Conservation (phyloP, 2,113 vertebrate genomes). For the Regulus satrapa region DNA sequence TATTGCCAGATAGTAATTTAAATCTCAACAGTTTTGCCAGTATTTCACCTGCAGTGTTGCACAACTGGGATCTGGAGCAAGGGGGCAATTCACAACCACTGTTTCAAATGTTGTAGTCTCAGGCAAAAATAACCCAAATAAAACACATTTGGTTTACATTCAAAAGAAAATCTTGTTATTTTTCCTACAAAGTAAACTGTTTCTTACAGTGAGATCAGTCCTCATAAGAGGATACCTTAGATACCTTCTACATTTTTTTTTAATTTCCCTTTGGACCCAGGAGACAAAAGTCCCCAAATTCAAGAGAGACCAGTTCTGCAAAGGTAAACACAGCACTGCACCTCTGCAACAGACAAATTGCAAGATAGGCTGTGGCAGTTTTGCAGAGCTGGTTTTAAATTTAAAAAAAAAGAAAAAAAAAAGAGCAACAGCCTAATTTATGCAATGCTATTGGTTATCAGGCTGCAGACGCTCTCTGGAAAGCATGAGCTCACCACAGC, state of each 20-base stretch:
- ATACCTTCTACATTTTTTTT: background rate
- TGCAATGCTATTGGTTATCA: background rate
- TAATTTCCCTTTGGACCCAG: background rate
- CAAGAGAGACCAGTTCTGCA: background rate
- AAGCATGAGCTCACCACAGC: accelerated
- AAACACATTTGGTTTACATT: background rate
- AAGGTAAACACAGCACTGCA: background rate
- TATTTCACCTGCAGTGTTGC: background rate
- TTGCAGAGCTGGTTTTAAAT: background rate
- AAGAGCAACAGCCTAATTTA: background rate
- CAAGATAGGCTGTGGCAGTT: background rate
- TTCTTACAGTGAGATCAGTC: background rate
- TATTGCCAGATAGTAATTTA: background rate
- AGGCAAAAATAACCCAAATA: background rate
- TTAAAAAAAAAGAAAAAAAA: background rate
- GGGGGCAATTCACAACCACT: background rate
- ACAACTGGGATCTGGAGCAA: background rate
- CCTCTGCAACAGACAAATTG: background rate
- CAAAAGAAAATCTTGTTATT: background rate
- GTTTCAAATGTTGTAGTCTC: background rate
- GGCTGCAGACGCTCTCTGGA: background rate
- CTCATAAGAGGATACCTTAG: background rate
- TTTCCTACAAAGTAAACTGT: background rate
- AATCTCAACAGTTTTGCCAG: background rate
- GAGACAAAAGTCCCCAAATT: background rate